Base-by-base conservation (phyloP, 2,797 vertebrate species). In the Hemibagrus guttatus region DNA sequence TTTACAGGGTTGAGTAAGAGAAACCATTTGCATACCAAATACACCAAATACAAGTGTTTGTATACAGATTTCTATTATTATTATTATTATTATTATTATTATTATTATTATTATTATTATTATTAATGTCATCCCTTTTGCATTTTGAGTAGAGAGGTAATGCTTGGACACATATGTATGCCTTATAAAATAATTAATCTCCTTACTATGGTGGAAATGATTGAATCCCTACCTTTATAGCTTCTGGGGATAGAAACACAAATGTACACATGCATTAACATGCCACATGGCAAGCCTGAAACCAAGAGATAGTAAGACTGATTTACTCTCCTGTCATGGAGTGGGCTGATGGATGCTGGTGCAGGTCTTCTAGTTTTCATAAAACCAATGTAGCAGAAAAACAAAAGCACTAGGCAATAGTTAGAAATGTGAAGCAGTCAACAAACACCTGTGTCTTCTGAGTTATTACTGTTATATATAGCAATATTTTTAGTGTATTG, bases 301-400 rank as follows among this genome's bases (percentile, higher is more conserved):
- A 56, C 13, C 31, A 54, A 56, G 14, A 59, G 31, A 79, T 6
- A 59, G 56, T 79, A 11, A 56, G 8, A 56, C 56, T 35, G 76
- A 39, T 79, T 79, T 39, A 58, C 11, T 54, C 6, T 56, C 9
- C 49, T 19, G 3, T 19, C 46, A 56, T 78, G 9, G 19, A 19
- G 9, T 35, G 54, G 75, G 21, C 28, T 58, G 75, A 78, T 17
- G 13, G 54, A 35, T 78, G 16, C 14, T 16, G 3, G n/a, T 31
- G n/a, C n/a, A 56, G 52, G 52, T 78, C 56, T 76, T 78, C 75
- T 78, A 58, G 8, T 39, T 13, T 35, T 79, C 21, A 58, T 79
- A 46, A 76, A 56, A 56, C 8, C 74, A 28, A 0, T 76, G 14
- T 76, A 28, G 14, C 26, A 52, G 49, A 31, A 6, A 56, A 76